These are phyloP conservation scores for Bovichtus diacanthus DNA, from an alignment of 2,797 vertebrate species.

Conservation along the genomic window DNA sequence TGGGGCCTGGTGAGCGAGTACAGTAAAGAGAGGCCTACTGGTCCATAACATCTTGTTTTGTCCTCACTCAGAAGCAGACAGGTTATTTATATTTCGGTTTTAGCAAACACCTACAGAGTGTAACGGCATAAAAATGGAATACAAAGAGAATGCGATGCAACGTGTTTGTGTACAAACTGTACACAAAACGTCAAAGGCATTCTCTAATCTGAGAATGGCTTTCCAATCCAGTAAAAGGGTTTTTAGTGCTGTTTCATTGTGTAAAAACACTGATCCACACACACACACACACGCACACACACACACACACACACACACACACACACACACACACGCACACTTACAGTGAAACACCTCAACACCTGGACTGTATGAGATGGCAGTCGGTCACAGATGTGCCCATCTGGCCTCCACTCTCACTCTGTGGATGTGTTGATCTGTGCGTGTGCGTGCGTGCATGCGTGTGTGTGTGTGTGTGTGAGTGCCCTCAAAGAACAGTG, in stretches of 20 bases:
- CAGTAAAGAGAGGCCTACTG: neutral
- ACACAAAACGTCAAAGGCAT: slow-evolving; percentile 41
- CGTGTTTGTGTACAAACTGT: slow-evolving; percentile 27
- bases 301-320: slow-evolving; percentile 7
- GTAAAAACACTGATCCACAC: slow-evolving; percentile 24
- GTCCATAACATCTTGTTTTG: neutral
- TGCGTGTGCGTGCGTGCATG: slow-evolving; percentile 12
- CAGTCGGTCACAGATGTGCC: slow-evolving; percentile 72
- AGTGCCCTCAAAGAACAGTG: slow-evolving; percentile 49
- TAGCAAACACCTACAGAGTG: neutral
- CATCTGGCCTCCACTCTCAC: slow-evolving; percentile 63
- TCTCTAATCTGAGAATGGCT: slow-evolving; percentile 58
- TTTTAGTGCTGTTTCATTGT: slow-evolving; percentile 56
- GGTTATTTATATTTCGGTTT: no score
- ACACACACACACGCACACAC: neutral
- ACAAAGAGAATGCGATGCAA: slow-evolving; percentile 27
- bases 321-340: slow-evolving; percentile 4
- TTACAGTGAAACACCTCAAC: slow-evolving; percentile 37
- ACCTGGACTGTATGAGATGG: slow-evolving; percentile 64
- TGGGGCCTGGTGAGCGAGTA: neutral
- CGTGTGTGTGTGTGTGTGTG: neutral
- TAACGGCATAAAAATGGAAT: neutral
- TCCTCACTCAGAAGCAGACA: neutral
- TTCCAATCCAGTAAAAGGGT: slow-evolving; percentile 59
- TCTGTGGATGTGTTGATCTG: slow-evolving; percentile 20